These are phyloP conservation scores for Cerastoderma edule DNA, from an alignment of 2,888 invertebrate species.

Conservation along the genomic window DNA sequence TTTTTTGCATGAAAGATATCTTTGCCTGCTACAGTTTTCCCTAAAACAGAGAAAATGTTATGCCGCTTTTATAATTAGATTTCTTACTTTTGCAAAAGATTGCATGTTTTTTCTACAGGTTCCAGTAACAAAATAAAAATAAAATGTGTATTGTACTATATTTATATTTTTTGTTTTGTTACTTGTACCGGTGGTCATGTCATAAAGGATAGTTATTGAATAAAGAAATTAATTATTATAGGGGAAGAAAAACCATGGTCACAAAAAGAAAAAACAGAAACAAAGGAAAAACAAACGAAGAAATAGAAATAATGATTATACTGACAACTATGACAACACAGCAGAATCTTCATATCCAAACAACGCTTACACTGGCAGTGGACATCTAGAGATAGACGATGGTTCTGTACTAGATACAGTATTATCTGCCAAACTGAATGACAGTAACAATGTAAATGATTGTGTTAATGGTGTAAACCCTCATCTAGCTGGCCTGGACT, in stretches of 20 bases:
- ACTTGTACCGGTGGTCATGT: no score
- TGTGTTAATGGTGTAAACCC: slow-evolving; percentile 35
- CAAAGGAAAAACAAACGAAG: slow-evolving; percentile 38
- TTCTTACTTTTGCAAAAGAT: no score
- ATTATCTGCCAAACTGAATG: not conserved
- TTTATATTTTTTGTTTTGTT: no score
- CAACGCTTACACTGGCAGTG: not conserved
- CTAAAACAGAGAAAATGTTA: no score
- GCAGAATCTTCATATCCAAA: not conserved
- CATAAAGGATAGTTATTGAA: no score
- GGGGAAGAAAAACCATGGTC: slow-evolving; percentile 51
- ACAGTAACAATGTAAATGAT: not conserved
- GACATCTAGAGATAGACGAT: slow-evolving; percentile 16
- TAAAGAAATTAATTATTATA: no score
- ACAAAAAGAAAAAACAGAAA: slow-evolving; percentile 59
- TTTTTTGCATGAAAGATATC: no score
- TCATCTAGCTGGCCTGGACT: slow-evolving; percentile 46
- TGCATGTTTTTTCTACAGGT: no score
- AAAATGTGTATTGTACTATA: no score
- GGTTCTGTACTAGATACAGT: slow-evolving; percentile 22
- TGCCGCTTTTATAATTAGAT: no score
- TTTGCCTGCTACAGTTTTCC: no score
- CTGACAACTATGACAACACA: not conserved
- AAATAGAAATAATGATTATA: slow-evolving; percentile 1
- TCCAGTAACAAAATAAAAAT: no score